A percentile compares a stretch with the other conserved stretches of the same genome.
Evolutionary conservation across 2,888 invertebrate genomes (phyloP).

Genomic region (Apotomis turbidana): DNA sequence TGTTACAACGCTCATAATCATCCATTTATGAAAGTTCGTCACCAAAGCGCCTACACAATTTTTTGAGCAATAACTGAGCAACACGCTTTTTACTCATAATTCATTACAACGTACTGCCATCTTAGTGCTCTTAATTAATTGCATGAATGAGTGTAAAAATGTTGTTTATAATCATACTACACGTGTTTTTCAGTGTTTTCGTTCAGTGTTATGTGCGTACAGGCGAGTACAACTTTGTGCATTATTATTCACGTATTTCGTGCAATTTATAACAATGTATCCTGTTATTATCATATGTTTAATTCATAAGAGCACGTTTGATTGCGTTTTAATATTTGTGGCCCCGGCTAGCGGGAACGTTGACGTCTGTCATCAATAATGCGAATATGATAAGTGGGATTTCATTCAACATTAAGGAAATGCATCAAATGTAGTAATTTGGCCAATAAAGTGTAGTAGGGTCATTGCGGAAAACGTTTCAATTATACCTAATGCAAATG

Average conservation of each 20-base stretch:
- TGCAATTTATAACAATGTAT: neutral
- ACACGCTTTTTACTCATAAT: slow-evolving; percentile 5
- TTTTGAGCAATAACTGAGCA: slow-evolving; percentile 14
- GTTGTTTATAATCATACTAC: slow-evolving; percentile 35
- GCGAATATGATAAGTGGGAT: slow-evolving; percentile 14
- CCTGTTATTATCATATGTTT: neutral
- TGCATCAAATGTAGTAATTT: neutral
- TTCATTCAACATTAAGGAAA: slow-evolving; percentile 1
- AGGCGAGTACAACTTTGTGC: slow-evolving; percentile 10
- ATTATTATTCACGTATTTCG: neutral
- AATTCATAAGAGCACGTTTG: slow-evolving; percentile 1
- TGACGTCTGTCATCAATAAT: slow-evolving; percentile 34
- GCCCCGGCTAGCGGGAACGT: slow-evolving; percentile 22
- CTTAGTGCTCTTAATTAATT: slow-evolving; percentile 34
- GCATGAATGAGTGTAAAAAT: slow-evolving; percentile 33
- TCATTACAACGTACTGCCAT: slow-evolving; percentile 22
- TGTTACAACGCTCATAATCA: no score
- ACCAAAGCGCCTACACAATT: slow-evolving; percentile 20
- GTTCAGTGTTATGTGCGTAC: slow-evolving; percentile 29
- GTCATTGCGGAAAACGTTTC: neutral
- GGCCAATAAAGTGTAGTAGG: neutral
- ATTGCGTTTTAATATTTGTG: slow-evolving; percentile 16
- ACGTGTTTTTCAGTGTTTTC: slow-evolving; percentile 34
- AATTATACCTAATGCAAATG: no score
- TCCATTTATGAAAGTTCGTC: neutral